A percentile compares a stretch with the other conserved stretches of the same genome.
Conservation (phyloP, 2,888 invertebrate genomes). For the Linnaemya tessellans region DNA sequence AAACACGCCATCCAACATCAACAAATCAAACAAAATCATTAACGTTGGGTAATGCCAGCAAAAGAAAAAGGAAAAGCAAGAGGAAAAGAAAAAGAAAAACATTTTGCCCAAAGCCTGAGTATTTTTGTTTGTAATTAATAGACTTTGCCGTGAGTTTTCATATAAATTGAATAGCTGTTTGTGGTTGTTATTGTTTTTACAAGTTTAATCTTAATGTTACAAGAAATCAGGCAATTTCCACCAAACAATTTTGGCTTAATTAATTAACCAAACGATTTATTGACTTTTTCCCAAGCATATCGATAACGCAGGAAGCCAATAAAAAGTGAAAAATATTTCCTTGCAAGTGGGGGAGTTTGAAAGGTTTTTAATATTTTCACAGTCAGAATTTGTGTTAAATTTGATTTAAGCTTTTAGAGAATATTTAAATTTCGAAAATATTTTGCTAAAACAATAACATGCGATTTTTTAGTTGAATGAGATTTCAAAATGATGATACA, state of each 20-base stretch:
- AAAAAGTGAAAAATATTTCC: background rate
- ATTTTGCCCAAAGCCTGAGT: background rate
- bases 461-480: too few species aligned
- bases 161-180: background rate
- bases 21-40: constrained; percentile 36
- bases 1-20: constrained; percentile 42
- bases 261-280: constrained; percentile 66
- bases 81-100: background rate
- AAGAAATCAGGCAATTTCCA: constrained; percentile 43
- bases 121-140: constrained; percentile 31
- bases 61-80: background rate
- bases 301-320: constrained; percentile 40
- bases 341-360: background rate
- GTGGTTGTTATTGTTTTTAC: background rate
- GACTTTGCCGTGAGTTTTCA: constrained; percentile 15
- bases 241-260: constrained; percentile 52
- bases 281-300: constrained; percentile 59
- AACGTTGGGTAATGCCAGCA: background rate
- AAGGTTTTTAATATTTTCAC: background rate
- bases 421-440: too few species aligned
- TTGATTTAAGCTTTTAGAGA: too few species aligned
- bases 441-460: too few species aligned
- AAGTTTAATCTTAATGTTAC: constrained; percentile 32
- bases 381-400: too few species aligned
- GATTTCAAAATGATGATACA: too few species aligned